These are phyloP conservation scores for Melolontha melolontha DNA, from an alignment of 2,888 invertebrate genomes.

Conservation along the genomic window DNA sequence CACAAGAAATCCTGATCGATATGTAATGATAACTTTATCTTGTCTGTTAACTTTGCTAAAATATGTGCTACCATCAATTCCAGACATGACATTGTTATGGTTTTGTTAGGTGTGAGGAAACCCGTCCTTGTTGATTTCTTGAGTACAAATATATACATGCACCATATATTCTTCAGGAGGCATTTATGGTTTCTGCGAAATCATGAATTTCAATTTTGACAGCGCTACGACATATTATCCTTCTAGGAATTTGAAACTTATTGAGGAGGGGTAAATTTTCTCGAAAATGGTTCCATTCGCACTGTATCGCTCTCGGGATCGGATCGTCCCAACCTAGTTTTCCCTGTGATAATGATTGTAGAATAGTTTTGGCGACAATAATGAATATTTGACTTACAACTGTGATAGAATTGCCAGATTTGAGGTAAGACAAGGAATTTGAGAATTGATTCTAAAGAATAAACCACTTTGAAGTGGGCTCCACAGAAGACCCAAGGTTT, in stretches of 20 bases:
- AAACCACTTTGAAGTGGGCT: too few species aligned
- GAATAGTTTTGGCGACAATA: constrained; percentile 42
- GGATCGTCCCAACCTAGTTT: constrained; percentile 45
- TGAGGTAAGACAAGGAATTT: not conserved
- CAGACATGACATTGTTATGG: constrained; percentile 26
- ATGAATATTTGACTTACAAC: constrained; percentile 42
- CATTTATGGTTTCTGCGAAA: constrained; percentile 43
- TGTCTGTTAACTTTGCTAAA: constrained; percentile 17
- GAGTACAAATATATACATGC: constrained; percentile 40
- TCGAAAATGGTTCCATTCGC: constrained; percentile 2
- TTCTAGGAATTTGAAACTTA: not conserved
- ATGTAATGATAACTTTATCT: not conserved
- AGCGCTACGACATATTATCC: not conserved
- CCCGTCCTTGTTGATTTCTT: not conserved
- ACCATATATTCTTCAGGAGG: constrained; percentile 37
- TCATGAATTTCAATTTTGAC: constrained; percentile 32
- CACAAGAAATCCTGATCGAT: constrained; percentile 25
- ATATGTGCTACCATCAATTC: constrained; percentile 24
- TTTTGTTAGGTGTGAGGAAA: constrained; percentile 33
- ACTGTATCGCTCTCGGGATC: constrained; percentile 23
- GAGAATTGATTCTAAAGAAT: too few species aligned
- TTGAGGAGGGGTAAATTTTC: not conserved
- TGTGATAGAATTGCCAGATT: constrained; percentile 37
- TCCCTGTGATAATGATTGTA: constrained; percentile 42
- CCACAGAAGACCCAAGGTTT: too few species aligned